These are phyloP conservation scores for Chlorospingus flavigularis DNA, from an alignment of 2,797 vertebrate genomes.

Conservation along the genomic window DNA sequence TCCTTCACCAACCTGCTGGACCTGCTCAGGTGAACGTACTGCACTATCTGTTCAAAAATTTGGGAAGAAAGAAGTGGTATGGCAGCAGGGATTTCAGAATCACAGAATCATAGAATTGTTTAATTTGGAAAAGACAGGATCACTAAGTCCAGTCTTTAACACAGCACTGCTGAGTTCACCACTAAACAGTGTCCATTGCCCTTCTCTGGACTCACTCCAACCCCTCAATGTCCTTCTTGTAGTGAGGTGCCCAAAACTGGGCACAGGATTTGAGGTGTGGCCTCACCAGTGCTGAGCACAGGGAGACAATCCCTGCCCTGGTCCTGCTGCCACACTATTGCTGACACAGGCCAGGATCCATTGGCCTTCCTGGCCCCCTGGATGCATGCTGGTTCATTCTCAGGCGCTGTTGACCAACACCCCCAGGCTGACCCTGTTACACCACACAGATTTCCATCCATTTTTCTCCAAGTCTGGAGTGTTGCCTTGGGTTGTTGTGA, in stretches of 20 bases:
- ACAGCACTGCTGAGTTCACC: neutral
- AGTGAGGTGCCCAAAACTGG: neutral
- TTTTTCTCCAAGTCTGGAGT: neutral
- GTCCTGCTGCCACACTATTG: neutral
- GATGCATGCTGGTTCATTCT: too few relatives aligned
- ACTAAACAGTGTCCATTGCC: neutral
- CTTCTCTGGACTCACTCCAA: neutral
- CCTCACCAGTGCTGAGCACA: neutral
- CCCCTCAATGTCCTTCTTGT: too few relatives aligned
- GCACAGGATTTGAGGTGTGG: rapidly evolving
- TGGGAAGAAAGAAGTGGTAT: neutral
- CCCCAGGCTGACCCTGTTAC: neutral
- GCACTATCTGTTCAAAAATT: neutral
- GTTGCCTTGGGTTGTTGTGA: neutral
- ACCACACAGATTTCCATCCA: neutral
- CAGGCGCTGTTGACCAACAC: rapidly evolving
- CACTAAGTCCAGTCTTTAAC: neutral
- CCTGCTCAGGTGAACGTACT: neutral
- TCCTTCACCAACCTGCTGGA: neutral
- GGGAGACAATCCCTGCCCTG: neutral
- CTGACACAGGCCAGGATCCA: rapidly evolving
- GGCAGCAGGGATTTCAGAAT: neutral
- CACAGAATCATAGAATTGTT: neutral
- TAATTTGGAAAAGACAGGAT: neutral
- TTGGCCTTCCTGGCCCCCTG: neutral